Evolutionary conservation across 1,140 invertebrate genomes (phyloP).

Genomic region (Zelostemma sp.): DNA sequence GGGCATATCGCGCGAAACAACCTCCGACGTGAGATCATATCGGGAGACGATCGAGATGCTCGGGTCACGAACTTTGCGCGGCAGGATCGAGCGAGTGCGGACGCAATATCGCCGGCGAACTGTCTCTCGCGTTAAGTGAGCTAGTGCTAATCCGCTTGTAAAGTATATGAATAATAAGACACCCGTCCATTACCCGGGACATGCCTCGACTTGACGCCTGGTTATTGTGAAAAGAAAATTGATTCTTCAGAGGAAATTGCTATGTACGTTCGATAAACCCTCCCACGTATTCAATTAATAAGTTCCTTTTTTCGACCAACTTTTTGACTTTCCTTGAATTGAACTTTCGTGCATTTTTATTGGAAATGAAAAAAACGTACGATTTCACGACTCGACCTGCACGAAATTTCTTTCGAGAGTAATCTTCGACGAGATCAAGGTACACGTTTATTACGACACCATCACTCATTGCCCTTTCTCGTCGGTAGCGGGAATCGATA

Average conservation of each 20-base stretch:
- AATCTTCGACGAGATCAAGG: no score
- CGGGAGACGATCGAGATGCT: conserved; percentile 3
- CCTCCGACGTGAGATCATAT: conserved; percentile 3
- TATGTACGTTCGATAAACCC: no score
- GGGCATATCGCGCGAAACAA: neutral
- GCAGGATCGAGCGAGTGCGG: neutral
- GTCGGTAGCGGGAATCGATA: conserved; percentile 6
- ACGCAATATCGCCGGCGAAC: neutral
- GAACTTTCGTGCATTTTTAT: no score
- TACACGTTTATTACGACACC: neutral
- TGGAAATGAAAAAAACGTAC: no score
- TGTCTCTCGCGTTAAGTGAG: neutral
- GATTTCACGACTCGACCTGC: no score
- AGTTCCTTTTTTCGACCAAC: no score
- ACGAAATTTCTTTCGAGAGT: no score
- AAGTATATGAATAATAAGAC: conserved; percentile 1
- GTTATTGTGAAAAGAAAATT: neutral
- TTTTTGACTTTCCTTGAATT: no score
- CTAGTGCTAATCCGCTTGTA: neutral
- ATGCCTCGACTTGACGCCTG: neutral
- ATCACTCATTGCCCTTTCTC: neutral
- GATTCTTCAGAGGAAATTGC: neutral
- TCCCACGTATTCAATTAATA: conserved; percentile 5
- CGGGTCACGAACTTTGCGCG: conserved; percentile 6
- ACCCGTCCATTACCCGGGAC: neutral